Evolutionary conservation across 2,888 invertebrate genomes (phyloP).

Genomic region (Drosophila anceps): DNA sequence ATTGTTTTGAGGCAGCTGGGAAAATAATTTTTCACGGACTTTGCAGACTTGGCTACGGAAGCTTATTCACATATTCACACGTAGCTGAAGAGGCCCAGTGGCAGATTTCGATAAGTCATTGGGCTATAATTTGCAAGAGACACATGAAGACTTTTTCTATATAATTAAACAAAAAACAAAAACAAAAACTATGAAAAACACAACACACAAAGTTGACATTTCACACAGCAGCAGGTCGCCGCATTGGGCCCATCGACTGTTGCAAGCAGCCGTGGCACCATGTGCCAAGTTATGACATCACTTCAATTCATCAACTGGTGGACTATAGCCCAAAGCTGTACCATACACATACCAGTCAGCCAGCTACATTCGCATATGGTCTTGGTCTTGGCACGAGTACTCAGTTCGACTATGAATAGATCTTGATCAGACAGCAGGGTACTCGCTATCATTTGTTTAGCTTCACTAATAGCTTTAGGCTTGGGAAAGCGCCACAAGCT

Average conservation of each 20-base stretch:
- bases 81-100: slow-evolving; percentile 61
- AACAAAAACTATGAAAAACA: slow-evolving; percentile 22
- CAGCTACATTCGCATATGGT: slow-evolving; percentile 22
- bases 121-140: slow-evolving; percentile 72
- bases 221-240: slow-evolving; percentile 75
- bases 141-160: slow-evolving; percentile 73
- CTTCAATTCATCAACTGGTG: slow-evolving; percentile 71
- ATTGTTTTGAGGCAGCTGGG: slow-evolving; percentile 63
- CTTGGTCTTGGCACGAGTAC: slow-evolving; percentile 35
- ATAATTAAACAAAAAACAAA: slow-evolving; percentile 63
- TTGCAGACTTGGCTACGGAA: slow-evolving; percentile 44
- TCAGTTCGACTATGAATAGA: slow-evolving; percentile 45
- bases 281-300: slow-evolving; percentile 79
- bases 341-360: slow-evolving; percentile 6
- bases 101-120: slow-evolving; percentile 81
- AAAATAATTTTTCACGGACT: slow-evolving; percentile 75
- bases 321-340: slow-evolving; percentile 43
- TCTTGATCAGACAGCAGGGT: slow-evolving; percentile 56
- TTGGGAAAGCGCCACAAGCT: slow-evolving; percentile 42
- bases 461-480: slow-evolving; percentile 46
- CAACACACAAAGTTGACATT: slow-evolving; percentile 71
- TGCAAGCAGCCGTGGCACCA: slow-evolving; percentile 77
- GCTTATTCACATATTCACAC: slow-evolving; percentile 65
- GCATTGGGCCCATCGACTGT: slow-evolving; percentile 51
- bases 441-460: slow-evolving; percentile 45